Percentiles rank a stretch among this genome's conserved stretches.
Evolutionary conservation across 2,888 invertebrate genomes (phyloP).

Genomic region (Sericinus montela): DNA sequence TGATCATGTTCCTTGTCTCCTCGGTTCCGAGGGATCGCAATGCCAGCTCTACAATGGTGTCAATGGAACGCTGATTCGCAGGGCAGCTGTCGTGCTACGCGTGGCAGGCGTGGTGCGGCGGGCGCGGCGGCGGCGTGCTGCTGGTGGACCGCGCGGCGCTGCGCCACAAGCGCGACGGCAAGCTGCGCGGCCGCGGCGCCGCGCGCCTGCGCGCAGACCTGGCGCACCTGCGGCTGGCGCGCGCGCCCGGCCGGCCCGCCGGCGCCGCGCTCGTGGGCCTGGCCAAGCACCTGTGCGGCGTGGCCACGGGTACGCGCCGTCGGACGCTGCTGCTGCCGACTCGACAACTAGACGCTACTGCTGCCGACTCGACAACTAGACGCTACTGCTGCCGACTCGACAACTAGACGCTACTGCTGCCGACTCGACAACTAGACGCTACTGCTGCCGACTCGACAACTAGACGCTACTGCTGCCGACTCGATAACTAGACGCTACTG

Average conservation of each 20-base stretch:
- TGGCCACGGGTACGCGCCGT: constrained; percentile 89
- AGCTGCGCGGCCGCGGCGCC: constrained; percentile 30
- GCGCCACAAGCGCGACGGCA: constrained; percentile 87
- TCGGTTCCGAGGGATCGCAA: no score
- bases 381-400: no score
- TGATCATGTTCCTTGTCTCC: no score
- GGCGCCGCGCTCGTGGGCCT: constrained; percentile 82
- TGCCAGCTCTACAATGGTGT: no score
- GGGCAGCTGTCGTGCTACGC: constrained; percentile 90
- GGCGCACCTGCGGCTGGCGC: constrained; percentile 83
- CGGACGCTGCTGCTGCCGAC: no score
- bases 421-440: no score
- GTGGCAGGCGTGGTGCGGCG: constrained; percentile 78
- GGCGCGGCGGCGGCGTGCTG: constrained; percentile 79
- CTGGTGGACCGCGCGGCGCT: constrained; percentile 89
- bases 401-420: no score
- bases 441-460: no score
- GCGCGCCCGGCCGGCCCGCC: constrained; percentile 49
- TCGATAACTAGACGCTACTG: no score
- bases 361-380: no score
- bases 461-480: no score
- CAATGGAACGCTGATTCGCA: constrained; percentile 32
- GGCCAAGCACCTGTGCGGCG: constrained; percentile 94
- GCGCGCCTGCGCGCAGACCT: constrained; percentile 88
- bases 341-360: no score